These are phyloP conservation scores for Aurelia aurita DNA, from an alignment of 30 jellyfish, hydroid and myxozoan species.

Conservation along the genomic window DNA sequence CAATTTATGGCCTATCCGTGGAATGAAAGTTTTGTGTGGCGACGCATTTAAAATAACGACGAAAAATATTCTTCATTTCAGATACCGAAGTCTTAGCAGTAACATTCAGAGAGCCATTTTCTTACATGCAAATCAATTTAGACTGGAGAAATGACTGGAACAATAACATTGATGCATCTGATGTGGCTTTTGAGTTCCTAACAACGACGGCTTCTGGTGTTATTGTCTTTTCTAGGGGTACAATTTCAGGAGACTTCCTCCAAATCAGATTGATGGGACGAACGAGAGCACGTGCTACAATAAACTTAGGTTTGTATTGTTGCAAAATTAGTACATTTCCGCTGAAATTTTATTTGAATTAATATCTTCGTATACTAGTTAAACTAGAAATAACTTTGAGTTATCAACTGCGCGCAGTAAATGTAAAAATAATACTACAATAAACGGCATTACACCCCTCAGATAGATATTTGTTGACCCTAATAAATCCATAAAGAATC, in stretches of 20 bases:
- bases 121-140: conserved; percentile 80
- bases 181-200: conserved; percentile 78
- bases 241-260: conserved; percentile 90
- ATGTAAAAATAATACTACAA: too few relatives aligned
- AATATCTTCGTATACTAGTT: too few relatives aligned
- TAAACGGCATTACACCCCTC: too few relatives aligned
- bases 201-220: conserved; percentile 84
- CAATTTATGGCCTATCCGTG: too few relatives aligned
- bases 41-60: too few relatives aligned
- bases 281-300: conserved; percentile 86
- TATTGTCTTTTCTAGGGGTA: conserved; percentile 88
- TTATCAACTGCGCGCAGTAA: too few relatives aligned
- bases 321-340: too few relatives aligned
- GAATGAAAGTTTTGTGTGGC: too few relatives aligned
- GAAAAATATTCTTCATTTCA: not conserved
- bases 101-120: conserved; percentile 94
- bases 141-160: conserved; percentile 87
- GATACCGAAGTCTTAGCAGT: conserved; percentile 80
- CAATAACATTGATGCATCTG: conserved; percentile 83
- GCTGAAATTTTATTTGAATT: too few relatives aligned
- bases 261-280: conserved; percentile 77
- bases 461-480: too few relatives aligned
- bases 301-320: conserved; percentile 78
- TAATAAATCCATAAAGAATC: too few relatives aligned
- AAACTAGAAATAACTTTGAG: too few relatives aligned